Conservation (phyloP, 2,113 vertebrate genomes). For the Merops nubicus region DNA sequence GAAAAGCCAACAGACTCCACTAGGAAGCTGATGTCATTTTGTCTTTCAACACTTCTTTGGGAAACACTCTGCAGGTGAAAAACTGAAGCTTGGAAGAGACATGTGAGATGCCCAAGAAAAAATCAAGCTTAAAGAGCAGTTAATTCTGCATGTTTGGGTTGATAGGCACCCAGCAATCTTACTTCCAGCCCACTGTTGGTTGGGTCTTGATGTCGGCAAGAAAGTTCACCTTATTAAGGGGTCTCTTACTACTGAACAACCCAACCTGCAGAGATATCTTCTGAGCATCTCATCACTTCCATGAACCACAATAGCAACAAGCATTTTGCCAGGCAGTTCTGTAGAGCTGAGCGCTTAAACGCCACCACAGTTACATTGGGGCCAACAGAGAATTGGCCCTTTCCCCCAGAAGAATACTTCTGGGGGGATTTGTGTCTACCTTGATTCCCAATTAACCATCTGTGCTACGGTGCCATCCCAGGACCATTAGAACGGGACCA, state of each 20-base stretch:
- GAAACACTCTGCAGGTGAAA: background rate
- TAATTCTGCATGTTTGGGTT: background rate
- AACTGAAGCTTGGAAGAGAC: background rate
- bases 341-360: background rate
- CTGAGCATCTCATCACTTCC: background rate
- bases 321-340: accelerated
- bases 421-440: background rate
- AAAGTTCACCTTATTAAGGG: background rate
- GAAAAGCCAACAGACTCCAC: background rate
- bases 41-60: background rate
- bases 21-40: background rate
- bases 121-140: background rate
- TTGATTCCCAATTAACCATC: background rate
- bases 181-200: background rate
- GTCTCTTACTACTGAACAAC: background rate
- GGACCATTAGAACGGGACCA: accelerated
- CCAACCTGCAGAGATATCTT: background rate
- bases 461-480: too few relatives aligned
- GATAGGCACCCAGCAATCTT: background rate
- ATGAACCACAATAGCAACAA: background rate
- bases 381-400: background rate
- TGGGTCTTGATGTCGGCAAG: background rate
- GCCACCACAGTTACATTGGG: accelerated
- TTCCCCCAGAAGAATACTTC: too few relatives aligned
- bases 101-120: background rate